Conservation (phyloP, 2,797 vertebrate species). For the Nannoperca obscura region DNA sequence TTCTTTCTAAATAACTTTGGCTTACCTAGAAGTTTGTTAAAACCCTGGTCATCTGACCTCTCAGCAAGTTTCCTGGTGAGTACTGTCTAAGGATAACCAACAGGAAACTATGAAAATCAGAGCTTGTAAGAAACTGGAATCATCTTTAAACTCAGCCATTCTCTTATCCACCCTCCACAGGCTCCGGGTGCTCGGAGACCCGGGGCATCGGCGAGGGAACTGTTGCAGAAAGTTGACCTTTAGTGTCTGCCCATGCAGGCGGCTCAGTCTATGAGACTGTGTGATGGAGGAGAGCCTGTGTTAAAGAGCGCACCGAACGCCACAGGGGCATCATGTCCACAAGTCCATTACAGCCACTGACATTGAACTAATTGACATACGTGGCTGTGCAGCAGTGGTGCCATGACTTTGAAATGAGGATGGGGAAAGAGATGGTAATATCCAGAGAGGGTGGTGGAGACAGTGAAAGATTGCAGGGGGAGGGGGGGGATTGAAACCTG, state of each 20-base stretch:
- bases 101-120: not conserved
- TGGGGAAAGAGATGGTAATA: constrained; percentile 25
- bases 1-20: not conserved
- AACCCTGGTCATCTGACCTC: not conserved
- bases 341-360: constrained; percentile 75
- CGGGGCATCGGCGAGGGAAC: constrained; percentile 39
- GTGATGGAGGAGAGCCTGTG: constrained; percentile 54
- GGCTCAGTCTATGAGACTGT: constrained; percentile 59
- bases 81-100: not conserved
- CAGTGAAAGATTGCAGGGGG: not conserved
- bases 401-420: constrained; percentile 59
- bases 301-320: constrained; percentile 64
- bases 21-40: not conserved
- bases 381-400: constrained; percentile 47
- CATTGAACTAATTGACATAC: constrained; percentile 81
- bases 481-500: constrained; percentile 26
- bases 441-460: constrained; percentile 15
- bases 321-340: constrained; percentile 72
- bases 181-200: constrained; percentile 15
- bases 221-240: constrained; percentile 78
- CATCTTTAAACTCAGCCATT: not conserved
- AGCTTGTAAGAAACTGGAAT: constrained; percentile 1
- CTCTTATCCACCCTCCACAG: constrained; percentile 3
- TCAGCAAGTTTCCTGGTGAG: constrained; percentile 22
- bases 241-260: constrained; percentile 46